Evolutionary conservation across 2,113 vertebrate species (phyloP).

Genomic region (Cebidichthys violaceus): DNA sequence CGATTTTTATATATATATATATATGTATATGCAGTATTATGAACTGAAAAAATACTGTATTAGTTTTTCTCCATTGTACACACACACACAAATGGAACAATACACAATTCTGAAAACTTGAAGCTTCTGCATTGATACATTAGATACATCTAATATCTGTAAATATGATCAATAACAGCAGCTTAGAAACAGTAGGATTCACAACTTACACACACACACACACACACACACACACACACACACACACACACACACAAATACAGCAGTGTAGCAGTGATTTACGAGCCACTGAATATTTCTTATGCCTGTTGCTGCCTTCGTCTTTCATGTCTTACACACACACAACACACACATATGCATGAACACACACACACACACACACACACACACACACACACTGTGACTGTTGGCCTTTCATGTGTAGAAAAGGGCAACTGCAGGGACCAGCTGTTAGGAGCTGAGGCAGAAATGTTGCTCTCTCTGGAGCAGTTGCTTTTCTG

Average conservation of each 20-base stretch:
- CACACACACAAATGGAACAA: too few relatives aligned
- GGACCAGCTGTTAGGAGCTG: slow-evolving; percentile 89
- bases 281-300: slow-evolving; percentile 86
- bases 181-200: slow-evolving; percentile 12
- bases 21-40: too few relatives aligned
- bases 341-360: slow-evolving; percentile 44
- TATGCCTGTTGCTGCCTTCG: slow-evolving; percentile 85
- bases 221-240: neutral
- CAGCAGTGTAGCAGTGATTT: slow-evolving; percentile 85
- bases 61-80: too few relatives aligned
- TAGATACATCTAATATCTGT: neutral
- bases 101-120: too few relatives aligned
- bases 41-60: too few relatives aligned
- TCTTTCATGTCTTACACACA: slow-evolving; percentile 73
- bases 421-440: slow-evolving; percentile 89
- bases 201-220: slow-evolving; percentile 3
- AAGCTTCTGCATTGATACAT: neutral
- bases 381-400: slow-evolving; percentile 61
- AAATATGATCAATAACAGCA: slow-evolving; percentile 12
- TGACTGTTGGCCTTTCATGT: slow-evolving; percentile 90
- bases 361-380: slow-evolving; percentile 32
- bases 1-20: too few relatives aligned
- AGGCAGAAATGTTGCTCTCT: slow-evolving; percentile 76
- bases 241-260: slow-evolving; percentile 62
- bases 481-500: slow-evolving; percentile 64